Conservation (phyloP, 2,888 invertebrate species). For the Ischnura elegans region DNA sequence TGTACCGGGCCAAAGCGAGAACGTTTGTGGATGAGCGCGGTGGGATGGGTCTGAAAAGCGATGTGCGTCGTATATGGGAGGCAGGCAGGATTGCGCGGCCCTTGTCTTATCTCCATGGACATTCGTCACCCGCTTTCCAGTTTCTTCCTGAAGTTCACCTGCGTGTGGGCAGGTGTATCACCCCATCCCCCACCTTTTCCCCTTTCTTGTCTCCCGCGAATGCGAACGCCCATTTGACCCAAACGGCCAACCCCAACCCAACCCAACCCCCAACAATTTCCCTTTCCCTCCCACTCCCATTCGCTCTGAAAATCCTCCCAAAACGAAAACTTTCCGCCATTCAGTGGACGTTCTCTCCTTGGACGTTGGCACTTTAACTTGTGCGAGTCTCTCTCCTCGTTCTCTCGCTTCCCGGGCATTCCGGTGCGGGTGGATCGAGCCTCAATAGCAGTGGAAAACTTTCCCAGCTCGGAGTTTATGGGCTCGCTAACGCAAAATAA, state of each 20-base stretch:
- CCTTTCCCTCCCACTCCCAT: not conserved
- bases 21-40: no score
- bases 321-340: not conserved
- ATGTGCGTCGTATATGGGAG: no score
- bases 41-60: not conserved
- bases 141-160: conserved; percentile 34
- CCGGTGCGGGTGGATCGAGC: no score
- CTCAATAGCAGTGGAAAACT: no score
- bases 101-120: conserved; percentile 38
- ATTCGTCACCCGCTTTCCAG: conserved; percentile 16
- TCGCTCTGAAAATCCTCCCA: not conserved
- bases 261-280: not conserved
- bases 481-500: no score
- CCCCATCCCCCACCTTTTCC: not conserved
- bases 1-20: no score
- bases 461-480: no score
- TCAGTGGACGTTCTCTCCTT: not conserved
- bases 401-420: not conserved
- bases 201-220: not conserved
- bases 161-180: not conserved
- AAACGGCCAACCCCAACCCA: not conserved
- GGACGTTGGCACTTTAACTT: not conserved
- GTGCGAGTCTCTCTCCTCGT: not conserved
- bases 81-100: not conserved
- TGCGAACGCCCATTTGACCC: not conserved